These are phyloP conservation scores for Noctua comes DNA, from an alignment of 2,888 invertebrate genomes.

Conservation along the genomic window DNA sequence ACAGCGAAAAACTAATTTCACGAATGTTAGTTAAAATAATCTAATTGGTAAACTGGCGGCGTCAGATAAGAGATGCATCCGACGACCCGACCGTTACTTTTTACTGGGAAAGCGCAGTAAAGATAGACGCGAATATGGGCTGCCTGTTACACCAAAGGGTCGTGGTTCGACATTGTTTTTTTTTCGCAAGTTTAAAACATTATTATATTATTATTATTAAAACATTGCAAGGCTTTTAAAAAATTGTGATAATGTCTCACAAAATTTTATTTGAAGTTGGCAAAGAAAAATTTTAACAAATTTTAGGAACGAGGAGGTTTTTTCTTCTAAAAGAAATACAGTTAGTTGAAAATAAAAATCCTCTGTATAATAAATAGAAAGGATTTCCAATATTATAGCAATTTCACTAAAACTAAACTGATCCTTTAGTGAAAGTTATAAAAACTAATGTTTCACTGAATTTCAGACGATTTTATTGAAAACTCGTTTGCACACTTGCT, in stretches of 20 bases:
- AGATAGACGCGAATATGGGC: conserved; percentile 58
- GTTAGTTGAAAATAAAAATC: neutral
- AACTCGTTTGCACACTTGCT: neutral
- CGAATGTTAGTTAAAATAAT: conserved; percentile 65
- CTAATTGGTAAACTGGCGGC: conserved; percentile 61
- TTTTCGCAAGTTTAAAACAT: neutral
- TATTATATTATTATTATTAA: no score
- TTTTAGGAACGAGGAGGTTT: neutral
- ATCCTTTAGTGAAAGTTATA: conserved; percentile 4
- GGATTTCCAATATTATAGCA: neutral
- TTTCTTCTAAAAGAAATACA: neutral
- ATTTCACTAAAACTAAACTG: conserved; percentile 19
- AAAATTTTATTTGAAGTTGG: neutral
- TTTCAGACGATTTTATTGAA: neutral
- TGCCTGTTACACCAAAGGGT: conserved; percentile 33
- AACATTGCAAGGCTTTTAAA: neutral
- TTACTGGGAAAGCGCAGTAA: conserved; percentile 65
- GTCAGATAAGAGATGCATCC: conserved; percentile 63
- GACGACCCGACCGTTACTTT: conserved; percentile 62
- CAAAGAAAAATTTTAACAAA: neutral
- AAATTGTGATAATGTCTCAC: neutral
- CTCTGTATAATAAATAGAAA: neutral
- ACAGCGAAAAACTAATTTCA: conserved; percentile 61
- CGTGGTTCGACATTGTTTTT: neutral
- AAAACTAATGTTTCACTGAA: conserved; percentile 6